A percentile compares a stretch with the other conserved stretches of the same genome.
Conservation (phyloP, 23 tunicate genomes). For the Halocynthia roretzi region DNA sequence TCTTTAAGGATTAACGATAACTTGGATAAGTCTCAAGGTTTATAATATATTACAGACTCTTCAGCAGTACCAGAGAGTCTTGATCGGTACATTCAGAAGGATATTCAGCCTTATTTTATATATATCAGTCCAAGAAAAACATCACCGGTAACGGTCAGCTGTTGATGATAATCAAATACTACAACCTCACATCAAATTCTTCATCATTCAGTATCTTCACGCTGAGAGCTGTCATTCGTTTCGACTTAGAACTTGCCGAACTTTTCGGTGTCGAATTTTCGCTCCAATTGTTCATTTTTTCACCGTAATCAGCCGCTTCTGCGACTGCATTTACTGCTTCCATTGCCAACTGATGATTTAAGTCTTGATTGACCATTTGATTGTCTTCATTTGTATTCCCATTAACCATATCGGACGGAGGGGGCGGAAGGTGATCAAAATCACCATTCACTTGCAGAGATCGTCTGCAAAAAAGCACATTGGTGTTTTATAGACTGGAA, state of each 20-base stretch:
- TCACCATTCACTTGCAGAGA: too few relatives aligned
- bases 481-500: too few relatives aligned
- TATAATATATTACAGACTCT: too few relatives aligned
- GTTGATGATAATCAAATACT: background rate
- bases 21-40: too few relatives aligned
- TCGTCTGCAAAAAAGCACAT: too few relatives aligned
- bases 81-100: background rate
- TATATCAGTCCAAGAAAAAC: background rate
- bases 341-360: constrained; percentile 9
- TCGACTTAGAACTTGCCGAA: background rate
- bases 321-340: constrained; percentile 16
- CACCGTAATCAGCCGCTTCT: constrained; percentile 11
- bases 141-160: background rate
- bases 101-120: background rate
- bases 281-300: constrained; percentile 3
- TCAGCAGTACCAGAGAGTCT: too few relatives aligned
- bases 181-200: constrained; percentile 14
- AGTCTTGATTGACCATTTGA: background rate
- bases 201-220: background rate
- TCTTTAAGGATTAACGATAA: too few relatives aligned
- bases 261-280: constrained; percentile 24
- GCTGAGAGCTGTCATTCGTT: background rate
- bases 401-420: constrained; percentile 1
- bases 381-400: background rate
- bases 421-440: constrained; percentile 1